phyloP scores from a whole-genome alignment of 2,113 vertebrate genomes.

The Zosterops lateralis region DNA sequence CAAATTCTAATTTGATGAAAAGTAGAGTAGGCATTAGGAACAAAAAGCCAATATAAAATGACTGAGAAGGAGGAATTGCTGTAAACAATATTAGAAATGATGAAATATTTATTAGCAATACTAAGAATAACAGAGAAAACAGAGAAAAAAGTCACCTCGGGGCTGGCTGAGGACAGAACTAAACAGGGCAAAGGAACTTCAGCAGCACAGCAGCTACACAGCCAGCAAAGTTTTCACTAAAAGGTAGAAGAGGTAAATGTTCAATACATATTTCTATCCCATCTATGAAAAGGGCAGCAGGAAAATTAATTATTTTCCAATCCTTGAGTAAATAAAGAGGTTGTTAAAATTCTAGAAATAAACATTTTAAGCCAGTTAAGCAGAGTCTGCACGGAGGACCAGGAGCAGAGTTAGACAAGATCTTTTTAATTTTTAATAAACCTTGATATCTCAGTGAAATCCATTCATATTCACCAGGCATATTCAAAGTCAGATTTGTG shows the following conservation, averaged over 20 bases:
- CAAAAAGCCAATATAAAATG: constrained; percentile 16
- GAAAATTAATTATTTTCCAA: background rate
- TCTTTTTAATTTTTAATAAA: constrained; percentile 31
- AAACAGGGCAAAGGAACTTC: background rate
- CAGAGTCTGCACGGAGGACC: background rate
- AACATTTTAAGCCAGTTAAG: background rate
- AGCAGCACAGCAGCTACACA: background rate
- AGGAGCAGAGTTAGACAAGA: background rate
- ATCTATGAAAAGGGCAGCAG: background rate
- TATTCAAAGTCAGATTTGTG: background rate
- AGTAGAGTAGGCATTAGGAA: constrained; percentile 7
- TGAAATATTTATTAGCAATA: constrained; percentile 45
- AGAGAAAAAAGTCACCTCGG: background rate
- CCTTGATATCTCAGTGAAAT: background rate
- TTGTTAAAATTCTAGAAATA: background rate
- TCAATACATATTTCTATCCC: background rate
- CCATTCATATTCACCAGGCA: background rate
- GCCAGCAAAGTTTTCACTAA: background rate
- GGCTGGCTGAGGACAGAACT: background rate
- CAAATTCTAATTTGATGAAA: background rate
- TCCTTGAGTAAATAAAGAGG: background rate
- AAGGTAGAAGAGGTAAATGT: background rate
- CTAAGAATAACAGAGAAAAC: background rate
- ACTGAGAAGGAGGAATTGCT: constrained; percentile 5
- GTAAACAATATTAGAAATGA: constrained; percentile 33